These are phyloP conservation scores for Sebastes taczanowskii DNA, from an alignment of 2,797 vertebrate species.

Conservation along the genomic window DNA sequence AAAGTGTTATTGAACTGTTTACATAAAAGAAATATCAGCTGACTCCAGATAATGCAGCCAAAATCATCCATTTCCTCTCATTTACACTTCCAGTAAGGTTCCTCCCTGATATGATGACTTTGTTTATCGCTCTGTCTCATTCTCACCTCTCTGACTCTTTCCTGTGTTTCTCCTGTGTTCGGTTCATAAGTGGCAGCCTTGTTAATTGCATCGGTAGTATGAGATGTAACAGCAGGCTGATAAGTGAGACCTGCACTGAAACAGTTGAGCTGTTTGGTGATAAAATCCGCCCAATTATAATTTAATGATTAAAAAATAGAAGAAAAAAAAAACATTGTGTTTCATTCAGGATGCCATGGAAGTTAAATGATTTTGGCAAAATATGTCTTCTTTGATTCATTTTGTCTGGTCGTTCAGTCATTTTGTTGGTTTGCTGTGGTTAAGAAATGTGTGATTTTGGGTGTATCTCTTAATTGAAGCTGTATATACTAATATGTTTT, in stretches of 20 bases:
- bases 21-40: background rate
- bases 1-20: background rate
- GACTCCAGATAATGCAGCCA: background rate
- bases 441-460: background rate
- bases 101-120: background rate
- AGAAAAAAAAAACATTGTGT: background rate
- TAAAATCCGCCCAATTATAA: background rate
- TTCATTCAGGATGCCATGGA: background rate
- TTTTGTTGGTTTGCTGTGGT: background rate
- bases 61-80: background rate
- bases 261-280: background rate
- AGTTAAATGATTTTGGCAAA: background rate
- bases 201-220: constrained; percentile 59
- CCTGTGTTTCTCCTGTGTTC: constrained; percentile 31
- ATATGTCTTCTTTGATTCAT: background rate
- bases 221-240: constrained; percentile 41
- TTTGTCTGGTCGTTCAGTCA: background rate
- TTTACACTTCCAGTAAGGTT: background rate
- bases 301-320: background rate
- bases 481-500: background rate
- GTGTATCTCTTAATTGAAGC: background rate
- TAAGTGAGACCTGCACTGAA: constrained; percentile 23
- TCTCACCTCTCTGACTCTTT: constrained; percentile 28
- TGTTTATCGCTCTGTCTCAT: background rate
- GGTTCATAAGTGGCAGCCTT: constrained; percentile 28